These are phyloP conservation scores for Brachypteracias leptosomus DNA, from an alignment of 2,113 vertebrate species.

Conservation along the genomic window DNA sequence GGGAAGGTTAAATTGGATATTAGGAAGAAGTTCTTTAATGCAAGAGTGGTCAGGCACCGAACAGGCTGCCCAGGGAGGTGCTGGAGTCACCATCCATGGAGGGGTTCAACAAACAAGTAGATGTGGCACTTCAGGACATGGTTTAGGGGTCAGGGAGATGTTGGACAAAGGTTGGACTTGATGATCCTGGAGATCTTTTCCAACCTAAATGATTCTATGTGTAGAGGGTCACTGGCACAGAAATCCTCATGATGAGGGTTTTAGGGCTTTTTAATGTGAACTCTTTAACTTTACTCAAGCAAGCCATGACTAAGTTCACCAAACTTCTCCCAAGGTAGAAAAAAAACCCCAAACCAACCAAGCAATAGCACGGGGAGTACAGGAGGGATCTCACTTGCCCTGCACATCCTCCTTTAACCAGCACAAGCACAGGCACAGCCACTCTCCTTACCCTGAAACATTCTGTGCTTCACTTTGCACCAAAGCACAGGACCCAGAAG, in stretches of 20 bases:
- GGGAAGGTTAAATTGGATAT: too few relatives aligned
- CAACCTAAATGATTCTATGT: too few relatives aligned
- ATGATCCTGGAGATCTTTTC: too few relatives aligned
- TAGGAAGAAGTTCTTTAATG: too few relatives aligned
- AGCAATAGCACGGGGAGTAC: not conserved
- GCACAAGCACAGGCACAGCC: not conserved
- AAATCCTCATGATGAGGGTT: not conserved
- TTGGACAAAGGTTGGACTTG: too few relatives aligned
- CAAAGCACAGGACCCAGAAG: not conserved
- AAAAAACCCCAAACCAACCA: not conserved
- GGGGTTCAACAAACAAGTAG: too few relatives aligned
- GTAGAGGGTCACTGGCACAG: not conserved
- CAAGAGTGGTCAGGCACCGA: too few relatives aligned
- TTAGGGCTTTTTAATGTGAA: not conserved
- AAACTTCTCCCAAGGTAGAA: not conserved
- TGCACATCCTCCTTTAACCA: not conserved
- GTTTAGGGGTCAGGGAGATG: too few relatives aligned
- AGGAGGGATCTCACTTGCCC: not conserved
- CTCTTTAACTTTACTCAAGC: not conserved
- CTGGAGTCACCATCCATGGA: too few relatives aligned
- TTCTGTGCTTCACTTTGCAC: not conserved
- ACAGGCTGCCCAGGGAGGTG: too few relatives aligned
- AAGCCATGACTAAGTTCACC: not conserved
- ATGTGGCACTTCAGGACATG: too few relatives aligned
- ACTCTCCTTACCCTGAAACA: fast-evolving